Base-by-base conservation (phyloP, 2,888 invertebrate genomes). In the Lepidochrysops patricia region DNA sequence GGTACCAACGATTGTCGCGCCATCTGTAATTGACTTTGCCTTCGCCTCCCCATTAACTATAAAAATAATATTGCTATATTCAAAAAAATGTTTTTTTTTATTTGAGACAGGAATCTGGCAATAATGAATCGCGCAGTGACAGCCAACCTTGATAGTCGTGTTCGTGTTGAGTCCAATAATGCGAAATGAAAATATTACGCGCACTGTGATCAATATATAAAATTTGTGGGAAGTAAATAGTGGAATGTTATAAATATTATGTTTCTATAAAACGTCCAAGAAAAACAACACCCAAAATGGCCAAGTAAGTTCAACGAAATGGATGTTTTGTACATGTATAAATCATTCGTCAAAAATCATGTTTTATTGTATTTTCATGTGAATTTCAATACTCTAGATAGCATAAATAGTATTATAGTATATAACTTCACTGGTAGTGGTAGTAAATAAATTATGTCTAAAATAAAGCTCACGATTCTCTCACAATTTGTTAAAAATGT, bases 261-360 rank as follows among this genome's bases (percentile, higher is more conserved):
- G 29, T 32, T 54, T 32, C 12, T 54, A 1, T 19, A 19, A 4
- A 50, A 54, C 37, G 34, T 57, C 2, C 32, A 27, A 23, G 25
- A 58, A 57, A 68, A 64, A 66, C 2, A 64, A 37, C 57, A 32
- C 63, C 63, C 74, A 84, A 80, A 73, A 87, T 87, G 87, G 84
- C 87, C 70, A 87, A 87, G 87, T 87, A 70, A 82, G 86, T 82
- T 62, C 57, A 29, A 57, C 25, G 32, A n/a, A n/a, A n/a, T n/a
- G n/a, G n/a, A n/a, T n/a, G n/a, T n/a, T n/a, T n/a, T n/a, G n/a
- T n/a, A n/a, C n/a, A n/a, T n/a, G n/a, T n/a, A n/a, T n/a, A n/a
- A 19, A 32, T 25, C 15, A 54, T 54, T 54, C 19, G 54, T 15
- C 54, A 19, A 6, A n/a, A 19, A 43, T 43, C 9, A 2, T 19